Evolutionary conservation across 2,113 vertebrate species (phyloP), one percentile per base, ranked within the genome.

Genomic region (Vulpes ferrilata): DNA sequence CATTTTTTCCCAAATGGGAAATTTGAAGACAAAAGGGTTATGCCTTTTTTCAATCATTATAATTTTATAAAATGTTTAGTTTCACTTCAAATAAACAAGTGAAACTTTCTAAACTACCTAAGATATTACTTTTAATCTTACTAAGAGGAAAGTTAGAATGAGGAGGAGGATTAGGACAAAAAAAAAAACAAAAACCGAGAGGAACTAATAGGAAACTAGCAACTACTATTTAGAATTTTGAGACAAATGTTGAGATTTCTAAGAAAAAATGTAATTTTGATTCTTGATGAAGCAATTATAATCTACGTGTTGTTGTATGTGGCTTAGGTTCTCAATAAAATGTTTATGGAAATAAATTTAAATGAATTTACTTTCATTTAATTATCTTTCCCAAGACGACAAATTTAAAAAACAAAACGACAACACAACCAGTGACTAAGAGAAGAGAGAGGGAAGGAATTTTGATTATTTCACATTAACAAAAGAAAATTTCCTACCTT

Each of bases 301-400:
- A 10, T 13, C 20, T 32, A 35, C 65, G 0, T 64, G 1, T 74
- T 78, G 15, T 8, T 90, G 5, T 71, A 55, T 87, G 20, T 74
- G 25, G 13, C 55, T 53, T n/a, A 62, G 20, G 0, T 80, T 35
- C 16, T 96, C 32, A 65, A 16, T 62, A 89, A 84, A 60, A 51
- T 69, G 43, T 38, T 74, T 94, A 17, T 71, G n/a, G 13, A 86
- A 85, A 38, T 94, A 64, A 74, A 74, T 35, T 27, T 3, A 82
- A 78, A 7, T 89, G 19, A 71, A 35, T 83, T 94, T 95, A 57
- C 64, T 80, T 92, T 85, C 83, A 91, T 97, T 89, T 92, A 93
- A 90, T 96, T 97, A 96, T 92, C 86, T 95, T 53, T 19, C 65
- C 48, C 76, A 90, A 81, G 57, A 43, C 48, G 74, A 88, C 43